phyloP scores from a whole-genome alignment of 2,888 invertebrate species.

The Drosophila lacicola region DNA sequence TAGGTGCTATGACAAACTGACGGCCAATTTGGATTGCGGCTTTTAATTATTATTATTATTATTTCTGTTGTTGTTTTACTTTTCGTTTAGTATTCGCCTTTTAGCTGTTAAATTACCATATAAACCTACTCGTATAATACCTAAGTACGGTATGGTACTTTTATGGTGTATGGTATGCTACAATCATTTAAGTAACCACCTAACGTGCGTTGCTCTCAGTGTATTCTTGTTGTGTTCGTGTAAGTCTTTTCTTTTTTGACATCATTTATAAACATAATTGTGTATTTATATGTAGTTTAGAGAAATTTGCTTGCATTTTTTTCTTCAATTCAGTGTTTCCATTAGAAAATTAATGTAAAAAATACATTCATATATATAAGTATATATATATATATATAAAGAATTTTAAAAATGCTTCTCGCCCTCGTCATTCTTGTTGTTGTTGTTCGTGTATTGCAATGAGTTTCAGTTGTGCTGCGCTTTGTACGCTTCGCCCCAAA shows the following conservation, averaged over 20 bases:
- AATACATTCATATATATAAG: slow-evolving; percentile 46
- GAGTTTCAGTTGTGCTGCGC: slow-evolving; percentile 50
- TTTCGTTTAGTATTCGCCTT: slow-evolving; percentile 46
- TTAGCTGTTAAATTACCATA: slow-evolving; percentile 37
- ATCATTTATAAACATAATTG: slow-evolving; percentile 46
- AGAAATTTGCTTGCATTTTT: slow-evolving; percentile 21
- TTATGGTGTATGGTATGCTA: slow-evolving; percentile 17
- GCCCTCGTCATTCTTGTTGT: slow-evolving; percentile 15
- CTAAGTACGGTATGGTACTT: slow-evolving; percentile 29
- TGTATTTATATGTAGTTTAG: slow-evolving; percentile 19
- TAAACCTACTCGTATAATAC: slow-evolving; percentile 39
- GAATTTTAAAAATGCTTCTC: slow-evolving; percentile 38
- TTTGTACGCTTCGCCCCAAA: slow-evolving; percentile 14
- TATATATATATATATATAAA: slow-evolving; percentile 1
- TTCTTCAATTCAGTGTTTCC: slow-evolving; percentile 30
- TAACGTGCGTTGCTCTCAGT: slow-evolving; percentile 45
- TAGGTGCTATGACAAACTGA: slow-evolving; percentile 71
- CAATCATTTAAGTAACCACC: slow-evolving; percentile 66
- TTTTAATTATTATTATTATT: slow-evolving; percentile 21
- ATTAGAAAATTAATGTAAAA: slow-evolving; percentile 60
- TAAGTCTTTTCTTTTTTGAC: slow-evolving; percentile 39
- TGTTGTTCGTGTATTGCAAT: slow-evolving; percentile 47
- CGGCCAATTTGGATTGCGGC: slow-evolving; percentile 66
- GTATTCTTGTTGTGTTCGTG: slow-evolving; percentile 28
- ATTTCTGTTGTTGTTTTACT: slow-evolving; percentile 6